phyloP scores from a whole-genome alignment of 2,888 invertebrate genomes.

The Cenopis cana region DNA sequence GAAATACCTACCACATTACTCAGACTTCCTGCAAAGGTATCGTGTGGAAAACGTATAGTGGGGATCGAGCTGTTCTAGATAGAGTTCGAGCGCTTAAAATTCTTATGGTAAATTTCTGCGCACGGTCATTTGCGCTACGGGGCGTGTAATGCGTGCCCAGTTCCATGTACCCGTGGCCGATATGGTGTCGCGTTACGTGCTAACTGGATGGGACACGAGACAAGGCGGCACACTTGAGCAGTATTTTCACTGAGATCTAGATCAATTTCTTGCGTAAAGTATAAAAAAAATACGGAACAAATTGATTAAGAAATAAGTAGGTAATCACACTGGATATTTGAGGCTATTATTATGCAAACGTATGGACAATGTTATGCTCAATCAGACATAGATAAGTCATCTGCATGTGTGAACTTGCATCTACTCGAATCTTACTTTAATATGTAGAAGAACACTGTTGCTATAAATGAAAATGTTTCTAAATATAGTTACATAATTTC shows the following conservation, averaged over 20 bases:
- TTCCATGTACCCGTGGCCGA: slow-evolving; percentile 59
- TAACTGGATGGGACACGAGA: slow-evolving; percentile 17
- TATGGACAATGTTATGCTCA: neutral
- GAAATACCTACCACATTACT: no score
- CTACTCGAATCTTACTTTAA: no score
- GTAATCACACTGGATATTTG: neutral
- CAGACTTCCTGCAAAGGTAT: neutral
- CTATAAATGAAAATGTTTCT: no score
- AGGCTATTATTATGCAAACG: no score
- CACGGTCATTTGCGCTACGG: slow-evolving; percentile 70
- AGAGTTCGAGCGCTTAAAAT: slow-evolving; percentile 64
- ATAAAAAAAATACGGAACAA: neutral
- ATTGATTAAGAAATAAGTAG: neutral
- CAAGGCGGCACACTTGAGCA: neutral
- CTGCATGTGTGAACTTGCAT: no score
- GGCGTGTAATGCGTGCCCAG: slow-evolving; percentile 71
- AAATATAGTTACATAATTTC: no score
- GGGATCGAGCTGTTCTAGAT: slow-evolving; percentile 55
- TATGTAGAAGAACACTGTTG: no score
- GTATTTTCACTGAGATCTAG: slow-evolving; percentile 1
- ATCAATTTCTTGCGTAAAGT: neutral
- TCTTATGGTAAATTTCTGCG: slow-evolving; percentile 65
- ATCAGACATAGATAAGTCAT: neutral
- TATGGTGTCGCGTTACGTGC: slow-evolving; percentile 45
- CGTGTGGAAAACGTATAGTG: neutral